Evolutionary conservation across 2,888 invertebrate genomes (phyloP), one percentile per base, ranked within the genome.

Genomic region (Pristionchus exspectatus): DNA sequence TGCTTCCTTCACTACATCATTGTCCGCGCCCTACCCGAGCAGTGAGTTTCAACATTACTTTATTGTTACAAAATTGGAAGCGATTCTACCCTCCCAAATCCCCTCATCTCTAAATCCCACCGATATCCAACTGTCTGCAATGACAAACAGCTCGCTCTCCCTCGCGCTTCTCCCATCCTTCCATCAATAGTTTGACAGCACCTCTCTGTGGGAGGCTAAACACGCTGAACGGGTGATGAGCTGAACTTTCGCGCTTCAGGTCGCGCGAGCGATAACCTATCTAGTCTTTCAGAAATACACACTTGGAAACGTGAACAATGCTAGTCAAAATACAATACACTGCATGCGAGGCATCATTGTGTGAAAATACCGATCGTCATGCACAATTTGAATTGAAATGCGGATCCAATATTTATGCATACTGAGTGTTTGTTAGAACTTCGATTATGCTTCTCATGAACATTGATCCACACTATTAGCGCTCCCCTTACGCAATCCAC

Each of bases 401-500:
- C 44, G 44, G 44, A 44, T 5, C 9, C 44, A 50, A 50, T 9
- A 50, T 50, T 9, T 50, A 7, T 77, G 38, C 14, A 3, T 44
- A 9, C 21, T 38, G n/a, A 77, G 38, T 38, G 33, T 33, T n/a
- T 74, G 38, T 44, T 38, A 12, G 44, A 27, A 9, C 9, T 24
- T 27, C 9, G 69, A 33, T 18, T 30, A n/a, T 24, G 74, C 74
- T 77, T 77, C 74, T 44, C 74, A 24, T 72, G 16, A 16, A 21
- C 33, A 16, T 38, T 38, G 10, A 69, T 38, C 4, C 44, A 14
- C 16, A 24, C 50, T 18, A 63, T 77, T 81, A 50, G 81, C 33
- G 24, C 81, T 9, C n/a, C 44, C 44, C 81, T 50, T 54, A 50
- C 81, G 81, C 27, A 81, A 81, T 81, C 54, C 81, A 54, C 81